A percentile compares a stretch with the other conserved stretches of the same genome.
These are phyloP conservation scores for Ophion obscuratus DNA, from an alignment of 2,888 invertebrate species.

Conservation along the genomic window DNA sequence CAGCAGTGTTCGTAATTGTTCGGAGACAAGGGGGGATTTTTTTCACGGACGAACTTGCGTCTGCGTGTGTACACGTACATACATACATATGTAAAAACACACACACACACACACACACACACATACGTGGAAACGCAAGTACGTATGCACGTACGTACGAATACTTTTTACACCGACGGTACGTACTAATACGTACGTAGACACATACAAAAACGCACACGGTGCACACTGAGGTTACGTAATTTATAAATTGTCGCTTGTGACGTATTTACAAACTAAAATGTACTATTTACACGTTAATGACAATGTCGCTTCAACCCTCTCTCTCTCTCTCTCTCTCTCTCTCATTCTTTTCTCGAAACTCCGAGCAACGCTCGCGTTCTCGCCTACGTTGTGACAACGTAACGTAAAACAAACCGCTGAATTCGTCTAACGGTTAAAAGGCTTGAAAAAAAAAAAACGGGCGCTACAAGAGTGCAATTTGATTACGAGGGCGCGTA, in stretches of 20 bases:
- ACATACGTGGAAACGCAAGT: no score
- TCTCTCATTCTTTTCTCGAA: background rate
- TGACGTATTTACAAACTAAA: constrained; percentile 75
- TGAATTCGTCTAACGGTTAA: constrained; percentile 18
- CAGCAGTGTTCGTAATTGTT: constrained; percentile 58
- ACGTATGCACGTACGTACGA: background rate
- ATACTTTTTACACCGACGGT: background rate
- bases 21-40: constrained; percentile 29
- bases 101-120: no score
- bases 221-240: constrained; percentile 56
- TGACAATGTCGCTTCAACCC: constrained; percentile 66
- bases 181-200: background rate
- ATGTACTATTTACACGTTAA: constrained; percentile 74
- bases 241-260: constrained; percentile 55
- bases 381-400: constrained; percentile 34
- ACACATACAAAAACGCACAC: constrained; percentile 7
- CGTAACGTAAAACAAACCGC: constrained; percentile 36
- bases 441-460: constrained; percentile 48
- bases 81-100: background rate
- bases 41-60: constrained; percentile 42
- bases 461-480: constrained; percentile 59
- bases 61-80: background rate
- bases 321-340: constrained; percentile 1
- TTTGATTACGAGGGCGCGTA: no score
- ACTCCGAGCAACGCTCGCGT: background rate